phyloP scores from a whole-genome alignment of 1,140 invertebrate genomes.

The Eumeta japonica region DNA sequence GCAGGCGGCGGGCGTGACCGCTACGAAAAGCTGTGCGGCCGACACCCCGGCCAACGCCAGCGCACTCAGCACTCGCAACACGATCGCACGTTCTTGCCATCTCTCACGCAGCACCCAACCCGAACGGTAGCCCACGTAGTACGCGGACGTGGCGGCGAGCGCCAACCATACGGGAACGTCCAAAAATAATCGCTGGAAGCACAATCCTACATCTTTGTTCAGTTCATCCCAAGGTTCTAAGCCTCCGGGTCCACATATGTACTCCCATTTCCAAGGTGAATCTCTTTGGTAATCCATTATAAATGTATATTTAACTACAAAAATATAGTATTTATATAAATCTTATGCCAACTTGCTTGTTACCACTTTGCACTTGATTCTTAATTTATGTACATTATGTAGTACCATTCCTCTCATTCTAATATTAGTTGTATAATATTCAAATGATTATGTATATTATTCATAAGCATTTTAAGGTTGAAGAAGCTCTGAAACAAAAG shows the following conservation, averaged over 20 bases:
- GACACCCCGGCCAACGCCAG: slow-evolving; percentile 65
- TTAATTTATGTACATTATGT: no score
- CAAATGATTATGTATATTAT: no score
- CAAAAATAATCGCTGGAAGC: slow-evolving; percentile 77
- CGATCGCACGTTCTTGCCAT: slow-evolving; percentile 62
- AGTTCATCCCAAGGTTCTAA: slow-evolving; percentile 64
- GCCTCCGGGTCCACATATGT: slow-evolving; percentile 68
- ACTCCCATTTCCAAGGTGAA: slow-evolving; percentile 77
- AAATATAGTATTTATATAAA: no score
- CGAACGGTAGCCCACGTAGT: slow-evolving; percentile 68
- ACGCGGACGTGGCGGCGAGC: slow-evolving; percentile 72
- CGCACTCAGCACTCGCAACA: slow-evolving; percentile 62
- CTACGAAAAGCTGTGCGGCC: slow-evolving; percentile 64
- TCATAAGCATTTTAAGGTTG: no score
- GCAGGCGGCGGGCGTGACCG: slow-evolving; percentile 65
- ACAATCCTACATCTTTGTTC: slow-evolving; percentile 73
- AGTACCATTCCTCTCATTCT: no score
- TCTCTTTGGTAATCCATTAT: no score
- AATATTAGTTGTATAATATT: no score
- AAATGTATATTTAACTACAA: no score
- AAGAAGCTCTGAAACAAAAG: no score
- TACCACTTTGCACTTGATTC: no score
- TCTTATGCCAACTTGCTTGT: no score
- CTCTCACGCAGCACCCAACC: slow-evolving; percentile 59
- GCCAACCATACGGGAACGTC: slow-evolving; percentile 70